Evolutionary conservation across 2,113 vertebrate species (phyloP).

Genomic region (Motacilla tschutschensis): DNA sequence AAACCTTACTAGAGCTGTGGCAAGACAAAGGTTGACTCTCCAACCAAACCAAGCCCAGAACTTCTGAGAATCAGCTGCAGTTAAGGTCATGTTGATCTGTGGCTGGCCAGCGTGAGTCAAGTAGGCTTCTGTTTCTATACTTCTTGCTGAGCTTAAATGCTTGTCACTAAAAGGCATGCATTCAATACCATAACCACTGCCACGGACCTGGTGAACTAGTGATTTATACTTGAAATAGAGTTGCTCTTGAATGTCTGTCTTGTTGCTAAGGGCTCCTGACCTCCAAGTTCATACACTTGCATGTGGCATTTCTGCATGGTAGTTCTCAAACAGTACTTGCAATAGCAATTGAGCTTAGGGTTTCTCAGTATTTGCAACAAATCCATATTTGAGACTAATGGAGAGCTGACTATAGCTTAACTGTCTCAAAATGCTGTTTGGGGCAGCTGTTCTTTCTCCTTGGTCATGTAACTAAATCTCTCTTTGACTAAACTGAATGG

Average conservation of each 20-base stretch:
- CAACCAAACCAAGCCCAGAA: background rate
- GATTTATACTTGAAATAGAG: background rate
- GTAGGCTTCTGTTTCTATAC: background rate
- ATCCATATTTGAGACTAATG: background rate
- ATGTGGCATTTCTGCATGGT: background rate
- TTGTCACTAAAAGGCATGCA: background rate
- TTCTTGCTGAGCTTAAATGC: background rate
- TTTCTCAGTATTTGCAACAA: background rate
- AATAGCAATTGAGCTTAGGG: background rate
- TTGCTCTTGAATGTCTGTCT: background rate
- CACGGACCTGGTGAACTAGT: background rate
- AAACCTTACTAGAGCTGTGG: background rate
- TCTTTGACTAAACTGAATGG: background rate
- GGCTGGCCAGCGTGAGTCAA: background rate
- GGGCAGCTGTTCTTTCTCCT: background rate
- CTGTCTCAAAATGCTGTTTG: background rate
- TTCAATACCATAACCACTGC: background rate
- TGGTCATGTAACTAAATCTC: background rate
- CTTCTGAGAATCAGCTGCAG: background rate
- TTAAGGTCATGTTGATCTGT: background rate
- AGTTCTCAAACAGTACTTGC: background rate
- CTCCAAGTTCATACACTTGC: background rate
- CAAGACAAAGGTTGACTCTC: background rate
- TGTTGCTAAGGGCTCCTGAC: background rate
- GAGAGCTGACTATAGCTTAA: background rate